Evolutionary conservation across 64 coral and sea anemone genomes (phyloP).

Genomic region (Pocillopora damicornis): DNA sequence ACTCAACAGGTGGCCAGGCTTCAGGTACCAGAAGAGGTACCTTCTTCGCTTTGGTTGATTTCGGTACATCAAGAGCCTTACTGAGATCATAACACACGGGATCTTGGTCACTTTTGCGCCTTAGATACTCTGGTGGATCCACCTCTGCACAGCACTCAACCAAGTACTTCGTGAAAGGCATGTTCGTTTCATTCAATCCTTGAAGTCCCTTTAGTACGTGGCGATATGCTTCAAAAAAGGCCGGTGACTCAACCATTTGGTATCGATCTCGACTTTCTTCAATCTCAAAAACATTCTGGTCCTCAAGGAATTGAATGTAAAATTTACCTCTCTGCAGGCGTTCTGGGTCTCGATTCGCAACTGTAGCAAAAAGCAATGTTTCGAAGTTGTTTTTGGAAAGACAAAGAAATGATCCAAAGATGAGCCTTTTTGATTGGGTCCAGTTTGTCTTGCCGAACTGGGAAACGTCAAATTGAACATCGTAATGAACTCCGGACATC

Average conservation of each 20-base stretch:
- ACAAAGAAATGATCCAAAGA: conserved; percentile 69
- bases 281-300: conserved; percentile 40
- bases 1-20: conserved; percentile 47
- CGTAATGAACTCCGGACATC: conserved; percentile 43
- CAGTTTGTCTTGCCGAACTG: conserved; percentile 52
- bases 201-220: conserved; percentile 64
- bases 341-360: conserved; percentile 44
- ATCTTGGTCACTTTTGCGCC: background rate
- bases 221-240: conserved; percentile 61
- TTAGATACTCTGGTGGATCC: conserved; percentile 36
- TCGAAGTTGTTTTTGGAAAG: conserved; percentile 69
- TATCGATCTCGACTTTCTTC: conserved; percentile 10
- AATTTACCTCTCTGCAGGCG: conserved; percentile 6
- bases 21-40: conserved; percentile 51
- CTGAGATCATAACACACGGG: conserved; percentile 41
- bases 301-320: conserved; percentile 12
- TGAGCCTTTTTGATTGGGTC: conserved; percentile 36
- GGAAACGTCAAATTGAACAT: conserved; percentile 55
- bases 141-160: conserved; percentile 14
- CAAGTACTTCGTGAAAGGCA: conserved; percentile 16
- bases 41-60: background rate
- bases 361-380: conserved; percentile 69
- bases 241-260: conserved; percentile 53
- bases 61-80: conserved; percentile 28
- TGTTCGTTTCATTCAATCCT: conserved; percentile 5